Evolutionary conservation across 2,797 vertebrate species (phyloP), one percentile per base, ranked within the genome.

Genomic region (Epinephelus coioides): DNA sequence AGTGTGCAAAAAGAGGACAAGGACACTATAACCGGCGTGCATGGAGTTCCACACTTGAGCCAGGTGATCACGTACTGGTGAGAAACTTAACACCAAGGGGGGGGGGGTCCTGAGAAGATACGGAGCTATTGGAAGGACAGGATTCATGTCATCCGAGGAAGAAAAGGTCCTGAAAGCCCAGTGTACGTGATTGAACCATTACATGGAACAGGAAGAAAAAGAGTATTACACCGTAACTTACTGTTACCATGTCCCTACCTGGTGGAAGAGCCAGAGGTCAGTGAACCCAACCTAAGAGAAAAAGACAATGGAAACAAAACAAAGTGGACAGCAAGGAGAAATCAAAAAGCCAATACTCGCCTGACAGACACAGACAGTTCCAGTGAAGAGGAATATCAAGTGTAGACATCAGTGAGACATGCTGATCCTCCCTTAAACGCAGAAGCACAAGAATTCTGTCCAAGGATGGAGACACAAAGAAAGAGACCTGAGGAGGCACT

Each of bases 51-150:
- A 54, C 50, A 0, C 19, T 75, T 3, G 21, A 50, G 21, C 18
- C 59, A 21, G 70, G 60, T 43, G 75, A 83, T 27, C 55, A 71
- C 5, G 66, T 79, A 5, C 23, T 75, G 19, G 55, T 79, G 2
- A 71, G 44, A 15, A 83, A 79, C 38, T 44, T 62, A 0, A 64
- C 67, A 46, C 46, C 46, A 0, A 65, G 61, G 71, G 81, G 21
- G 21, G 21, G 21, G 55, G 0, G 61, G 76, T 1, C 17, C 71
- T 9, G 76, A 54, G 1, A 75, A 79, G 3, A 9, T 75, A 2
- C 43, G 49, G 2, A 69, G 17, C 4, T 50, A 84, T 25, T 67
- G 78, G 78, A 82, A 79, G 34, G 56, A 59, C 55, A 12, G 1
- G 2, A 18, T 66, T 0, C 6, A 66, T 65, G 70, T 74, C 9